phyloP scores from a whole-genome alignment of 2,888 invertebrate genomes.

The Liodrosophila aerea region DNA sequence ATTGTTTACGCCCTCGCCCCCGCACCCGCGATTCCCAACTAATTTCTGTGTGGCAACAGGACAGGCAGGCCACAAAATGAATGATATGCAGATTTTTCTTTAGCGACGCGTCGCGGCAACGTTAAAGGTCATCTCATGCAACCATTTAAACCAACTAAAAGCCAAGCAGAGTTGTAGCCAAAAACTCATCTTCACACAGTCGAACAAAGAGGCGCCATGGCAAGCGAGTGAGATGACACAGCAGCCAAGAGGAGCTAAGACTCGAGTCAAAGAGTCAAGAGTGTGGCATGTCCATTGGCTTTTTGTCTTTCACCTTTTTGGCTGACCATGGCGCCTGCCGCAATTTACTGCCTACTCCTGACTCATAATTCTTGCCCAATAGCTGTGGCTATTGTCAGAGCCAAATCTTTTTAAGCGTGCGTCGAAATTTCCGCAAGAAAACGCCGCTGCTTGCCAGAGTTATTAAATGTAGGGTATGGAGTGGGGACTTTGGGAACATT shows the following conservation, averaged over 20 bases:
- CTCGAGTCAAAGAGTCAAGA: background rate
- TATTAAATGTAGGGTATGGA: slow-evolving; percentile 33
- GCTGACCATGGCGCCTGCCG: slow-evolving; percentile 70
- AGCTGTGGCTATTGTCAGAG: slow-evolving; percentile 32
- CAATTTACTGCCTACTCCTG: slow-evolving; percentile 26
- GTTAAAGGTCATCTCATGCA: slow-evolving; percentile 60
- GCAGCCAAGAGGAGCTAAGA: slow-evolving; percentile 42
- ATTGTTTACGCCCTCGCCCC: slow-evolving; percentile 55
- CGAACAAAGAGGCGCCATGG: slow-evolving; percentile 65
- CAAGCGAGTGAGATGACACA: slow-evolving; percentile 71
- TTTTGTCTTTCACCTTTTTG: slow-evolving; percentile 65
- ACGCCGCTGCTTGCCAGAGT: slow-evolving; percentile 17
- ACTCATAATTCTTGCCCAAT: background rate
- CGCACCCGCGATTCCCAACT: slow-evolving; percentile 59
- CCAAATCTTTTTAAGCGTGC: slow-evolving; percentile 51
- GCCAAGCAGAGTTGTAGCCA: no score
- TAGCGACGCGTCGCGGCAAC: slow-evolving; percentile 46
- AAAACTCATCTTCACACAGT: slow-evolving; percentile 36
- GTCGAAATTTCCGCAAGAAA: slow-evolving; percentile 46
- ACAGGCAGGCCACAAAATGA: slow-evolving; percentile 43
- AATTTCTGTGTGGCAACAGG: slow-evolving; percentile 38
- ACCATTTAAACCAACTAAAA: slow-evolving; percentile 11
- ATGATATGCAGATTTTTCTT: slow-evolving; percentile 68
- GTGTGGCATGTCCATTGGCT: slow-evolving; percentile 16
- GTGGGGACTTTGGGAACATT: background rate